These are phyloP conservation scores for Pinna nobilis DNA, from an alignment of 1,140 invertebrate genomes.

Conservation along the genomic window DNA sequence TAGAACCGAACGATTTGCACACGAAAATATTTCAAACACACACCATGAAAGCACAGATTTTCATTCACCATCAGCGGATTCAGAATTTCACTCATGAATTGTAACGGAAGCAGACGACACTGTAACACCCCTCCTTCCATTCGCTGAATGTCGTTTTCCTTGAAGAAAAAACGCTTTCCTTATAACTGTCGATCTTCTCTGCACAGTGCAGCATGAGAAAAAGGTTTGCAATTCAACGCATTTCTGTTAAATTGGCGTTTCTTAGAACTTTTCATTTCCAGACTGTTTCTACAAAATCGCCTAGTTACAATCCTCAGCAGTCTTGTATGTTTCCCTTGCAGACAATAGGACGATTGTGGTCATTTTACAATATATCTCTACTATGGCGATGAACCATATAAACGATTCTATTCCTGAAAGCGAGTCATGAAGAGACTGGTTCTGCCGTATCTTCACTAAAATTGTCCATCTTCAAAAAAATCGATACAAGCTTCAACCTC, in stretches of 20 bases:
- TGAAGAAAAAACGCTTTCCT: constrained; percentile 20
- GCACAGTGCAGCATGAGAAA: background rate
- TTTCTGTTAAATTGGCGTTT: constrained; percentile 23
- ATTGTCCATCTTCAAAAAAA: constrained; percentile 47
- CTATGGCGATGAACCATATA: constrained; percentile 13
- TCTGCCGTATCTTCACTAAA: constrained; percentile 32
- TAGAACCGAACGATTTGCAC: constrained; percentile 12
- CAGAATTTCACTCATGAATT: constrained; percentile 4
- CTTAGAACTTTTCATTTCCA: constrained; percentile 9
- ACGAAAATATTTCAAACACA: constrained; percentile 24
- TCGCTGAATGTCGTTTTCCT: background rate
- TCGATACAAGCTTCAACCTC: constrained; percentile 26
- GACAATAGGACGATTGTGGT: constrained; percentile 16
- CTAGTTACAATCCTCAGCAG: background rate
- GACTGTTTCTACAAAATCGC: constrained; percentile 4
- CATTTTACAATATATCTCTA: constrained; percentile 14
- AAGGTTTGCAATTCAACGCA: background rate
- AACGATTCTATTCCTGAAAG: constrained; percentile 28
- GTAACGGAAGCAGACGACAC: constrained; percentile 3
- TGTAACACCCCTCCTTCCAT: background rate
- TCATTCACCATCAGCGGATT: constrained; percentile 11
- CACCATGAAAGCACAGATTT: constrained; percentile 21
- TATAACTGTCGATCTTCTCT: constrained; percentile 15
- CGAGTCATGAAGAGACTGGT: constrained; percentile 36
- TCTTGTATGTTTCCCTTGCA: constrained; percentile 14